Conservation (phyloP, 1,140 invertebrate species). For the Apis mellifera region Amel_HAv3.1 CM009932.2:6427001-6427500, state of each 20-base stretch:
- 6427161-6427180: background rate
- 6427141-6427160: background rate
- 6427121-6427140: background rate
- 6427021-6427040: constrained; percentile 26
- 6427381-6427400: constrained; percentile 14
- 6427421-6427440: background rate
- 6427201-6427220: background rate
- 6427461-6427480: too few relatives aligned
- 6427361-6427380: constrained; percentile 33
- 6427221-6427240: constrained; percentile 4
- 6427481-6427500: too few relatives aligned
- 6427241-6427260: constrained; percentile 20
- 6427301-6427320: background rate
- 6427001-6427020: background rate
- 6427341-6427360: constrained; percentile 22
- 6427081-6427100: background rate
- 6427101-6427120: constrained; percentile 1
- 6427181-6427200: background rate
- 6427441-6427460: background rate
- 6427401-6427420: constrained; percentile 12
- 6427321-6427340: constrained; percentile 41
- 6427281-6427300: background rate
- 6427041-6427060: constrained; percentile 16
- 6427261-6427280: constrained; percentile 1
- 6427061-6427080: constrained; percentile 12